phyloP scores from a whole-genome alignment of 1,140 invertebrate species.

The Galleria mellonella region DNA sequence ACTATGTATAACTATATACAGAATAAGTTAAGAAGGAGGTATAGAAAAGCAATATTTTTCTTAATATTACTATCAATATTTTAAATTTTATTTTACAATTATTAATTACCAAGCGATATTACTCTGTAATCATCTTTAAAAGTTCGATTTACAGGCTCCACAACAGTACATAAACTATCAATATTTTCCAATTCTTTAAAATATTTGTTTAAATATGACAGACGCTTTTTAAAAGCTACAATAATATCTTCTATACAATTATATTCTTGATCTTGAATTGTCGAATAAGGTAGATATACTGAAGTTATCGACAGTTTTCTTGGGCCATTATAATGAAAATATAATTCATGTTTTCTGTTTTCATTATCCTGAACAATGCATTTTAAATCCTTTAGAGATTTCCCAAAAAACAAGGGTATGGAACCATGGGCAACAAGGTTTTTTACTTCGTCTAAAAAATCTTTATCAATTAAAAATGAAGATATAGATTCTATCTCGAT shows the following conservation, averaged over 20 bases:
- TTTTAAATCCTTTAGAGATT: slow-evolving; percentile 40
- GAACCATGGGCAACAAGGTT: slow-evolving; percentile 1
- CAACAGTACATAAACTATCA: slow-evolving; percentile 36
- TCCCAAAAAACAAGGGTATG: slow-evolving; percentile 32
- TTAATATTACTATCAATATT: too few species aligned
- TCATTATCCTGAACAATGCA: slow-evolving; percentile 31
- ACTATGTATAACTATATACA: too few species aligned
- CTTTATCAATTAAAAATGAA: slow-evolving; percentile 26
- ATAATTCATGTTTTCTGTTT: slow-evolving; percentile 33
- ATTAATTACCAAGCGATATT: slow-evolving; percentile 42
- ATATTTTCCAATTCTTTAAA: slow-evolving; percentile 44
- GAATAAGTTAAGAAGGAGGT: too few species aligned
- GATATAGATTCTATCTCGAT: slow-evolving; percentile 15
- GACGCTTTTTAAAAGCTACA: slow-evolving; percentile 23
- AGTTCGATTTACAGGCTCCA: slow-evolving; percentile 40
- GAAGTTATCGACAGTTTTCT: slow-evolving; percentile 29
- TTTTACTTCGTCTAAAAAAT: slow-evolving; percentile 38
- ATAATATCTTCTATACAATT: slow-evolving; percentile 32
- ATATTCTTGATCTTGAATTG: slow-evolving; percentile 35
- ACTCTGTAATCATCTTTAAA: slow-evolving; percentile 50
- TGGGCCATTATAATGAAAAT: slow-evolving; percentile 27
- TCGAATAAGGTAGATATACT: slow-evolving; percentile 28
- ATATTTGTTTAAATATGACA: slow-evolving; percentile 32
- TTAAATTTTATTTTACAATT: too few species aligned
- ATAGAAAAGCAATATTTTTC: too few species aligned